phyloP scores from a whole-genome alignment of 2,113 vertebrate genomes.

The Chamaetylas fuelleborni region DNA sequence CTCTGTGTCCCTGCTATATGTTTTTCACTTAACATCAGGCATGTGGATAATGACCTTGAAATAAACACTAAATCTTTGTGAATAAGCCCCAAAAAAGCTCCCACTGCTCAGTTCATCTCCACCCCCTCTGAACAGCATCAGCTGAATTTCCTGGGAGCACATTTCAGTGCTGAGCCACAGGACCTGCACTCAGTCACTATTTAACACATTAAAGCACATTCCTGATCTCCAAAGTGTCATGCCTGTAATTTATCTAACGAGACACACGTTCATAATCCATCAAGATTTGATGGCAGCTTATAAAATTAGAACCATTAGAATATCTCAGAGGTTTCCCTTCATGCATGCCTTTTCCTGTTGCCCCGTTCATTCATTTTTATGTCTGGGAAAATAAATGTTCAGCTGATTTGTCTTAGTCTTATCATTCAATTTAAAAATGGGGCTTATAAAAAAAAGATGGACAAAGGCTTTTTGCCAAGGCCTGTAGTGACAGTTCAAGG shows the following conservation, averaged over 20 bases:
- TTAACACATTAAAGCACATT: conserved; percentile 57
- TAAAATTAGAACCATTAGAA: conserved; percentile 69
- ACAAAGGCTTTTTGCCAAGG: not conserved
- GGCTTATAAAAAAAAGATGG: not conserved
- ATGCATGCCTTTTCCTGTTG: conserved; percentile 51
- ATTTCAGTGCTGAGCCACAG: not conserved
- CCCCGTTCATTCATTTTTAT: conserved; percentile 56
- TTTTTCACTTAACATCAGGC: not conserved
- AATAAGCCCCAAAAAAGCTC: not conserved
- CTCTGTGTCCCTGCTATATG: not conserved
- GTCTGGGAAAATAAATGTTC: conserved; percentile 50
- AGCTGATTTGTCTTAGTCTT: conserved; percentile 40
- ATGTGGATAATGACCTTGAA: not conserved
- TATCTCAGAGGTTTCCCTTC: conserved; percentile 55
- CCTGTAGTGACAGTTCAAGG: not conserved
- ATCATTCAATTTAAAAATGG: not conserved
- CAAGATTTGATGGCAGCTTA: conserved; percentile 61
- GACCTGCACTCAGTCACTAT: conserved; percentile 9
- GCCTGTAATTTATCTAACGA: conserved; percentile 58
- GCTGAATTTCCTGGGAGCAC: conserved; percentile 12
- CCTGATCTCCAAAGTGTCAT: conserved; percentile 38
- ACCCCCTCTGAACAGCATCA: not conserved
- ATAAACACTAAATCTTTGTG: not conserved
- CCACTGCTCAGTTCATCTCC: not conserved
- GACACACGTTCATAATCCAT: conserved; percentile 57